Conservation (phyloP, 2,113 vertebrate genomes). For the Clarias magur region DNA sequence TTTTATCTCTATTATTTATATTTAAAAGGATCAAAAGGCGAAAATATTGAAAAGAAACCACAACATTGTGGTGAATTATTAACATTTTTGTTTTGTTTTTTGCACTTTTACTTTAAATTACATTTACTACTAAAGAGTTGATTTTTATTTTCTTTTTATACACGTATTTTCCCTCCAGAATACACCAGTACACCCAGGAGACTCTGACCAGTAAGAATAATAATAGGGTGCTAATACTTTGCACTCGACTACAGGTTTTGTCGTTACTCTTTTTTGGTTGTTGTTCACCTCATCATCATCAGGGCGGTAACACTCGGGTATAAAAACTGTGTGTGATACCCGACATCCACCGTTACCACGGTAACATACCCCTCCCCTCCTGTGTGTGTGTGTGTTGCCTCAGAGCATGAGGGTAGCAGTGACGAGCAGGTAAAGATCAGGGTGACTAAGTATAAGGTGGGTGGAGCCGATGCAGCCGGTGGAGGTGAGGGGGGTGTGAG, state of each 20-base stretch:
- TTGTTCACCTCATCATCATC: not conserved
- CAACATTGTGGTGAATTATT: no score
- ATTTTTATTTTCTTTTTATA: not conserved
- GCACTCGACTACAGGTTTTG: not conserved
- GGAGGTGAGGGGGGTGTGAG: constrained; percentile 76
- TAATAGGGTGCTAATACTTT: not conserved
- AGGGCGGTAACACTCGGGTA: not conserved
- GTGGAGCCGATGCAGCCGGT: constrained; percentile 59
- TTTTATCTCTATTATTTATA: no score
- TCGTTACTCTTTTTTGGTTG: not conserved
- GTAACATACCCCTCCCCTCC: constrained; percentile 45
- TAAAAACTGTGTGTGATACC: not conserved
- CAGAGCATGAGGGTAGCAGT: constrained; percentile 80
- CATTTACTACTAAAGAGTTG: not conserved
- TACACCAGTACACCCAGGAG: not conserved
- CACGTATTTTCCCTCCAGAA: not conserved
- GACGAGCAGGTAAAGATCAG: constrained; percentile 87
- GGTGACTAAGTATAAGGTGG: constrained; percentile 85
- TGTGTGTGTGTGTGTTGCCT: constrained; percentile 65
- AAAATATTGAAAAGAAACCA: no score
- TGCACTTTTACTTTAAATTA: no score
- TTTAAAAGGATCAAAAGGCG: no score
- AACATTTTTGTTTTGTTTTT: no score
- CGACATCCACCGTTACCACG: constrained; percentile 8
- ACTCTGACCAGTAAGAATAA: no score